Conservation (phyloP, 2,888 invertebrate species). For the Drosophila atripex region DNA sequence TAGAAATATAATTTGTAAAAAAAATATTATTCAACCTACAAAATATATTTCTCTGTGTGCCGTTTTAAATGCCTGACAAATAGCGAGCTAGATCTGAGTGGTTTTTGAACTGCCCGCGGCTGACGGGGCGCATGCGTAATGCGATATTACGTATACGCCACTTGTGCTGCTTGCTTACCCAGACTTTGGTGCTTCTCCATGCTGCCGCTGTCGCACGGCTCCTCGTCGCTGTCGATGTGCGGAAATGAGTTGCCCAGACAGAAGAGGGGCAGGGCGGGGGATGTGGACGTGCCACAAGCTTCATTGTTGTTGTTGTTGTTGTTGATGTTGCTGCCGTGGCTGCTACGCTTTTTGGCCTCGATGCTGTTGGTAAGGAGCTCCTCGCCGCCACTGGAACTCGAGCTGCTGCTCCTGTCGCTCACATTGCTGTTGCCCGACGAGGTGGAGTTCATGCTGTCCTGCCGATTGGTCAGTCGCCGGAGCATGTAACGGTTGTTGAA, state of each 20-base stretch:
- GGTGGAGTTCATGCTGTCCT: slow-evolving; percentile 82
- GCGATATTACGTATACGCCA: slow-evolving; percentile 64
- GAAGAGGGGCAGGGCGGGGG: slow-evolving; percentile 85
- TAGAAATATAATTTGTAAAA: neutral
- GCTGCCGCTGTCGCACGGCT: slow-evolving; percentile 83
- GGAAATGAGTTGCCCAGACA: slow-evolving; percentile 88
- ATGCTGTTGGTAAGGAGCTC: slow-evolving; percentile 55
- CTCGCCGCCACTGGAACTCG: slow-evolving; percentile 76
- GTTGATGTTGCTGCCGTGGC: slow-evolving; percentile 11
- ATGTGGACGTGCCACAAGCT: slow-evolving; percentile 61
- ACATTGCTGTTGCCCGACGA: slow-evolving; percentile 81
- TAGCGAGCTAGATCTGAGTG: slow-evolving; percentile 19
- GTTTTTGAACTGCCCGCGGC: slow-evolving; percentile 23
- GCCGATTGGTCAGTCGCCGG: slow-evolving; percentile 82
- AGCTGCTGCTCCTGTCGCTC: slow-evolving; percentile 77
- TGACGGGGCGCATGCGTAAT: slow-evolving; percentile 66
- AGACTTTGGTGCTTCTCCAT: slow-evolving; percentile 53
- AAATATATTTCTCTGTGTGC: slow-evolving; percentile 1
- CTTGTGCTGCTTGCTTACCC: slow-evolving; percentile 27
- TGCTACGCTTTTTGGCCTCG: slow-evolving; percentile 33
- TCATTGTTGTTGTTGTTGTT: slow-evolving; percentile 25
- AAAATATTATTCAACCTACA: neutral
- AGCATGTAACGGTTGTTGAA: slow-evolving; percentile 83
- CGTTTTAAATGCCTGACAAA: slow-evolving; percentile 4
- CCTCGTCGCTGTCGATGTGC: slow-evolving; percentile 90